Percentiles rank a stretch among this genome's conserved stretches.
Conservation (phyloP, 1,140 invertebrate genomes). For the Eriosoma lanigerum region DNA sequence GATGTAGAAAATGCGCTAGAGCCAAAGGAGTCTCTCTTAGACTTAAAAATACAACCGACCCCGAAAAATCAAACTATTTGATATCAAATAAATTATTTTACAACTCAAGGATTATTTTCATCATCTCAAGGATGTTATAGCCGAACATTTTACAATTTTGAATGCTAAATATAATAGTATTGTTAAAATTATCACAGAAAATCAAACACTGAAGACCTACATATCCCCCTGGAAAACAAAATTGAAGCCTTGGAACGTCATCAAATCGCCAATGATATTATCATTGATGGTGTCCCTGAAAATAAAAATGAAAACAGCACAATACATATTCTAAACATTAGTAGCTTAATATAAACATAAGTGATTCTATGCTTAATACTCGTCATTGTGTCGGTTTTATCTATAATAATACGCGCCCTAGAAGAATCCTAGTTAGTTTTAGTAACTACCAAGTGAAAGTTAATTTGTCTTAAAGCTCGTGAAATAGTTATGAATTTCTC, state of each 20-base stretch:
- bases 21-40: too few relatives aligned
- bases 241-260: not conserved
- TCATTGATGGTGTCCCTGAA: not conserved
- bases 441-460: not conserved
- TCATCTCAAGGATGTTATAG: too few relatives aligned
- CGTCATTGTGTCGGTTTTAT: not conserved
- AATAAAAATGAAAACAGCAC: slow-evolving; percentile 4
- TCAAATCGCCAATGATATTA: slow-evolving; percentile 1
- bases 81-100: too few relatives aligned
- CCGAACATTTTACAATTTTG: too few relatives aligned
- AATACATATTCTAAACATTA: not conserved
- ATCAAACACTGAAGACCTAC: not conserved
- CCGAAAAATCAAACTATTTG: too few relatives aligned
- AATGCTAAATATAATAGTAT: too few relatives aligned
- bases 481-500: not conserved
- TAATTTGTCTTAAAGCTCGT: not conserved
- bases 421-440: slow-evolving; percentile 13
- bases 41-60: too few relatives aligned
- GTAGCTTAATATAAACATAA: not conserved
- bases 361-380: not conserved
- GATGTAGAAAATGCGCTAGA: too few relatives aligned
- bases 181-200: too few relatives aligned
- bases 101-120: too few relatives aligned
- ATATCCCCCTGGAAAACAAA: not conserved
- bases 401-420: not conserved